These are phyloP conservation scores for Epistrophella euchroma DNA, from an alignment of 2,888 invertebrate species.

Conservation along the genomic window DNA sequence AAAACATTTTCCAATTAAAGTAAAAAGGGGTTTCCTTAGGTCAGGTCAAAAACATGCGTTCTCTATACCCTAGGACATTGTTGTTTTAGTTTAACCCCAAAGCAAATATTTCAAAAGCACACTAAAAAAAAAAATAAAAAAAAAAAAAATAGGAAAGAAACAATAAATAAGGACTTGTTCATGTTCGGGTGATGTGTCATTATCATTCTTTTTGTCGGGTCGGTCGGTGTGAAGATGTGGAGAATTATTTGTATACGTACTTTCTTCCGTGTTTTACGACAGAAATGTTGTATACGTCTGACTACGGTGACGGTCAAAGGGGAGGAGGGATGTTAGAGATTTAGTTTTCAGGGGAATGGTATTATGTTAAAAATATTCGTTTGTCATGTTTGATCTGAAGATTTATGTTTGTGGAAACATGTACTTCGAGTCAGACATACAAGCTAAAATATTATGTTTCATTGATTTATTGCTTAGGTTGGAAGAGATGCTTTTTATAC, in stretches of 20 bases:
- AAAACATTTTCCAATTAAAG: slow-evolving; percentile 60
- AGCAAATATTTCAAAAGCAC: slow-evolving; percentile 40
- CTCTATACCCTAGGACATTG: slow-evolving; percentile 55
- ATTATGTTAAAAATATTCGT: slow-evolving; percentile 30
- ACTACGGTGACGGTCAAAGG: no score
- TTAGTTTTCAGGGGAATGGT: slow-evolving; percentile 12
- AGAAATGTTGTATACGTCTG: not conserved
- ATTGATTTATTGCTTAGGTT: slow-evolving; percentile 28
- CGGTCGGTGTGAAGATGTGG: not conserved
- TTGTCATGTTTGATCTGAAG: slow-evolving; percentile 39
- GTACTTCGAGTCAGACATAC: slow-evolving; percentile 31
- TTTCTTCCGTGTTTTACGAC: slow-evolving; percentile 16
- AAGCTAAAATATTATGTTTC: slow-evolving; percentile 41
- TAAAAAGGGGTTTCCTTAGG: slow-evolving; percentile 62
- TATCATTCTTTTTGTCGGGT: slow-evolving; percentile 48
- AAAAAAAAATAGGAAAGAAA: not conserved
- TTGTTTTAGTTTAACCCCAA: slow-evolving; percentile 69
- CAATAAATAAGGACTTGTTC: slow-evolving; percentile 51
- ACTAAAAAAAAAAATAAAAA: not conserved
- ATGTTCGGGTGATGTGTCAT: slow-evolving; percentile 57
- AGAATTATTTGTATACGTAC: slow-evolving; percentile 22
- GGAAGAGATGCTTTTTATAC: not conserved
- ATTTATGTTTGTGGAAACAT: slow-evolving; percentile 32
- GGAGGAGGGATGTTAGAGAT: not conserved
- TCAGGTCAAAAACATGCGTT: slow-evolving; percentile 73